Percentiles rank a stretch among this genome's conserved stretches.
phyloP scores from a whole-genome alignment of 2,888 invertebrate species.

The Andrena praecox region DNA sequence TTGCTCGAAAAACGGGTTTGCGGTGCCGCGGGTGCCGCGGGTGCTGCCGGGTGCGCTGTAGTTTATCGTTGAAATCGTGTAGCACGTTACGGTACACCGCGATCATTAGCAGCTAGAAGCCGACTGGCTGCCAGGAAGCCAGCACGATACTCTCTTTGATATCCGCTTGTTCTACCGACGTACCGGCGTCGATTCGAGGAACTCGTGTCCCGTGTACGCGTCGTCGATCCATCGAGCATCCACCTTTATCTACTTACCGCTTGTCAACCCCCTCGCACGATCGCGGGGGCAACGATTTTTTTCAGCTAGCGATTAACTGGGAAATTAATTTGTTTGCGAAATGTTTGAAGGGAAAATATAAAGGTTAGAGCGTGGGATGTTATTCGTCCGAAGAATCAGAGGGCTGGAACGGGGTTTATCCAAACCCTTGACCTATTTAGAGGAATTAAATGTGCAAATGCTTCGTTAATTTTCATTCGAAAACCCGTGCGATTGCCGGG shows the following conservation, averaged over 20 bases:
- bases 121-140: conserved; percentile 68
- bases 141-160: conserved; percentile 72
- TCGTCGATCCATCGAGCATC: conserved; percentile 14
- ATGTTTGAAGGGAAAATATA: neutral
- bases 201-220: conserved; percentile 40
- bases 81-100: conserved; percentile 76
- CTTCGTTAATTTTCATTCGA: neutral
- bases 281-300: neutral
- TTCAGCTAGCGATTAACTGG: neutral
- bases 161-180: conserved; percentile 62
- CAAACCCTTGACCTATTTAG: neutral
- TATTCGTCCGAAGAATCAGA: neutral
- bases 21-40: conserved; percentile 70
- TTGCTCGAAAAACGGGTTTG: conserved; percentile 73
- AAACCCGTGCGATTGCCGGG: neutral
- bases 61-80: conserved; percentile 75
- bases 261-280: conserved; percentile 14
- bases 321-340: neutral
- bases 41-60: conserved; percentile 66
- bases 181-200: conserved; percentile 70
- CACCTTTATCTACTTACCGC: neutral
- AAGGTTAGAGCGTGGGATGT: neutral
- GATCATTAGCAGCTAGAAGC: conserved; percentile 77
- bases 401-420: neutral
- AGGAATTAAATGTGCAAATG: conserved; percentile 1